phyloP scores from a whole-genome alignment of 1,140 invertebrate species.

The Macrobrachium rosenbergii region DNA sequence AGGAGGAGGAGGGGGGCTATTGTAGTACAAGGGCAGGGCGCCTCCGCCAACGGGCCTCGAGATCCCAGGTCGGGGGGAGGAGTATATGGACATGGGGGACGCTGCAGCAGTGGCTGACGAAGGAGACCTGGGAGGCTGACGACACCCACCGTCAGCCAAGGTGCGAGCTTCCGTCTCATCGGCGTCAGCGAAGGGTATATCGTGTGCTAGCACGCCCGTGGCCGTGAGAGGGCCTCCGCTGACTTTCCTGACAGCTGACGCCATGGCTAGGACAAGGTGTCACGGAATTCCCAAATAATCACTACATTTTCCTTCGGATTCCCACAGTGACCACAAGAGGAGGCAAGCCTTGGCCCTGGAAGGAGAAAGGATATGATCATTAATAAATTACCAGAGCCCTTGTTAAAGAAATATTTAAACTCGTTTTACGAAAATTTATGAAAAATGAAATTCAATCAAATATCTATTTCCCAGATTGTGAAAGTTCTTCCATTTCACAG shows the following conservation, averaged over 20 bases:
- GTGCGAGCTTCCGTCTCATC: slow-evolving; percentile 12
- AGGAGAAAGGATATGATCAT: not conserved
- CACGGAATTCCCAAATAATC: not conserved
- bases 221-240: slow-evolving; percentile 33
- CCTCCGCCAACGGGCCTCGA: not conserved
- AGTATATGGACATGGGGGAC: not conserved
- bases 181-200: slow-evolving; percentile 54
- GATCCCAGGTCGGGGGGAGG: slow-evolving; percentile 19
- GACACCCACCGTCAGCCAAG: not conserved
- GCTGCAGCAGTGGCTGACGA: not conserved
- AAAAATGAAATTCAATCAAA: too few relatives aligned
- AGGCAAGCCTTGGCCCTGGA: not conserved
- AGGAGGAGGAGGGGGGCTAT: not conserved
- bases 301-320: too few relatives aligned
- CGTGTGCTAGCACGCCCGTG: not conserved
- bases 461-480: too few relatives aligned
- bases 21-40: slow-evolving; percentile 27
- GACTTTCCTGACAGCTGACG: slow-evolving; percentile 14
- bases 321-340: not conserved
- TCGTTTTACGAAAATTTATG: too few relatives aligned
- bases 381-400: not conserved
- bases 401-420: too few relatives aligned
- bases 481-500: not conserved
- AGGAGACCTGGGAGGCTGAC: not conserved
- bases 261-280: not conserved